Conservation (phyloP, 1,140 invertebrate genomes). For the Bombus breviceps region DNA sequence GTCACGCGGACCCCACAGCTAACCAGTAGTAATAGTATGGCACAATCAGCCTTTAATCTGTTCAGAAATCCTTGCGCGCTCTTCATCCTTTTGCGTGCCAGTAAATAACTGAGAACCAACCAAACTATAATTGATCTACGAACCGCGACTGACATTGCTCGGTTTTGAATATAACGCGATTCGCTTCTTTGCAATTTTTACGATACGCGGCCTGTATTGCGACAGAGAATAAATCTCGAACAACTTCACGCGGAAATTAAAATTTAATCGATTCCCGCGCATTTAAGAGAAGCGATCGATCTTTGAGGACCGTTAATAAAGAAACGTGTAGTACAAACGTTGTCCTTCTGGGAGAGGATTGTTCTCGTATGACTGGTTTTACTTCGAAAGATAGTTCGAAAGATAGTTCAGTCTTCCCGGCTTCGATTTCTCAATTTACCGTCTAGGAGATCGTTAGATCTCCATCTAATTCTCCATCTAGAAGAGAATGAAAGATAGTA, state of each 20-base stretch:
- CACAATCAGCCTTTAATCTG: conserved; percentile 51
- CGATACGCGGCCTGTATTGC: too few species aligned
- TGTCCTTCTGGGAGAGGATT: not conserved
- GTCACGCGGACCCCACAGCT: conserved; percentile 13
- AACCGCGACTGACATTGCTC: not conserved
- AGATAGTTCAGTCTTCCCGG: too few species aligned
- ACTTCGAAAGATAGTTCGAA: too few species aligned
- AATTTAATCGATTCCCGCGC: not conserved
- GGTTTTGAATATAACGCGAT: too few species aligned
- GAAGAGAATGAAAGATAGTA: not conserved
- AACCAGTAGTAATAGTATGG: conserved; percentile 41
- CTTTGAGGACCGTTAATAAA: not conserved
- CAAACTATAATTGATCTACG: conserved; percentile 42
- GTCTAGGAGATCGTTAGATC: not conserved
- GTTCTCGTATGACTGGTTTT: not conserved
- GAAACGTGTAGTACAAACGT: not conserved
- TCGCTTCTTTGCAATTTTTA: not conserved
- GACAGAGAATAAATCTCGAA: too few species aligned
- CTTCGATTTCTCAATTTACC: too few species aligned
- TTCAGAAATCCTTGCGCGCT: conserved; percentile 42
- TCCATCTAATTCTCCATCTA: not conserved
- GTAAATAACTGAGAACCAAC: conserved; percentile 35
- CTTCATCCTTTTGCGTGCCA: conserved; percentile 31
- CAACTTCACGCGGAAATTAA: not conserved
- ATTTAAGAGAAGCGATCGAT: too few species aligned